Evolutionary conservation across 64 coral and sea anemone species (phyloP), one percentile per base, ranked within the genome.

Genomic region (Hydrozoanthus tunicans): DNA sequence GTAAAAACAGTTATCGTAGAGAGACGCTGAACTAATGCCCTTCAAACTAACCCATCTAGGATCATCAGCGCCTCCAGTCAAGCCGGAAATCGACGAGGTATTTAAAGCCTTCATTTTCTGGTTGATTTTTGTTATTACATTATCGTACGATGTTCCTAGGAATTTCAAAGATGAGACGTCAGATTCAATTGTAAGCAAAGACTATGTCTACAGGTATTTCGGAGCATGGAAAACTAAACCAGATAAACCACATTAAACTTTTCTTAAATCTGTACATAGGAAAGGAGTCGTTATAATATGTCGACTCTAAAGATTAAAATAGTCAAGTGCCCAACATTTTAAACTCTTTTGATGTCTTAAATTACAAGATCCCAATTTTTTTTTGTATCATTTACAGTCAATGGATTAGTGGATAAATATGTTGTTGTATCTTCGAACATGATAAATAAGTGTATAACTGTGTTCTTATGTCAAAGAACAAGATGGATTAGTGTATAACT

Each of bases 41-140:
- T 79, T 53, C n/a, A 8, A 20, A 58, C 27, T 13, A 23, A 56
- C 51, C 5, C 59, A 71, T 81, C 74, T 62, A 80, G 55, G 14
- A 61, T 89, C 83, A 9, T 68, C 71, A 78, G 64, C 73, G 65
- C 73, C 68, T 12, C 85, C 79, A 51, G 89, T 83, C 43, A 96
- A 89, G 56, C 90, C 95, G 43, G 92, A 96, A 93, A 93, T 96
- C 77, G 91, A 26, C 57, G 95, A 93, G 82, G 95, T 96, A 76
- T 69, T 52, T 53, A 77, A 56, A 20, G 65, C 59, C 10, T 9
- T 65, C 61, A 24, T 85, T 85, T 85, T 53, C 14, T 25, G 7
- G 13, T 12, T 1, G 1, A 4, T n/a, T 71, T 71, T 71, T 71
- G 7, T 24, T 71, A 25, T 24, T 24, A 71, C 15, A 8, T 24